Percentiles rank a stretch among this genome's conserved stretches.
These are phyloP conservation scores for Craniophora ligustri DNA, from an alignment of 2,888 invertebrate species.

Conservation along the genomic window DNA sequence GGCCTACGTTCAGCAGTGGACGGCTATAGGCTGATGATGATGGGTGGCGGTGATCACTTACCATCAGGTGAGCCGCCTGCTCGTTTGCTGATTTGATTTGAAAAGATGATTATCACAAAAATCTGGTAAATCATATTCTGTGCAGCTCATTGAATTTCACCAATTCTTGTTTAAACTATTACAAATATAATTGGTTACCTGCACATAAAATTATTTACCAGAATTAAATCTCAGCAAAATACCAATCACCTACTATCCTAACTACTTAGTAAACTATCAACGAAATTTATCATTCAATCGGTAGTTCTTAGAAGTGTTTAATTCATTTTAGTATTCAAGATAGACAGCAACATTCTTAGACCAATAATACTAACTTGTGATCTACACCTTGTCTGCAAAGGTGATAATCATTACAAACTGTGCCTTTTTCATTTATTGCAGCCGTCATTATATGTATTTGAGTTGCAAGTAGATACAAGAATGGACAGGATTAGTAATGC, in stretches of 20 bases:
- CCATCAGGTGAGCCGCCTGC: too few relatives aligned
- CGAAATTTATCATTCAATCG: neutral
- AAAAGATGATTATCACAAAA: too few relatives aligned
- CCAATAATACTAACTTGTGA: neutral
- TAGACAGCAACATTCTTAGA: neutral
- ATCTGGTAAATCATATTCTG: too few relatives aligned
- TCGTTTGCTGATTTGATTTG: too few relatives aligned
- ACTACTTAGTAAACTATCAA: neutral
- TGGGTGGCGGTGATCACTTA: too few relatives aligned
- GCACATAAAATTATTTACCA: neutral
- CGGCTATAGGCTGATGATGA: too few relatives aligned
- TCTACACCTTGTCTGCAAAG: too few relatives aligned
- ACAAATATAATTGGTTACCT: neutral
- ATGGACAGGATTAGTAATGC: too few relatives aligned
- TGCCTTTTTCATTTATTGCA: constrained; percentile 25
- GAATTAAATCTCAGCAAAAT: neutral
- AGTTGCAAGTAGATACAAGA: too few relatives aligned
- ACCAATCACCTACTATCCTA: neutral
- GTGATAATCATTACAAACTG: constrained; percentile 7
- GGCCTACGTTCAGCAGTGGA: too few relatives aligned
- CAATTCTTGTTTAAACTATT: neutral
- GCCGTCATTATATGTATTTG: too few relatives aligned
- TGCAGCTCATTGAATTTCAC: neutral
- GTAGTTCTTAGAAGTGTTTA: too few relatives aligned
- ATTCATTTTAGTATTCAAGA: neutral